Evolutionary conservation across 2,888 invertebrate genomes (phyloP).

Genomic region (Melipona beecheii): DNA sequence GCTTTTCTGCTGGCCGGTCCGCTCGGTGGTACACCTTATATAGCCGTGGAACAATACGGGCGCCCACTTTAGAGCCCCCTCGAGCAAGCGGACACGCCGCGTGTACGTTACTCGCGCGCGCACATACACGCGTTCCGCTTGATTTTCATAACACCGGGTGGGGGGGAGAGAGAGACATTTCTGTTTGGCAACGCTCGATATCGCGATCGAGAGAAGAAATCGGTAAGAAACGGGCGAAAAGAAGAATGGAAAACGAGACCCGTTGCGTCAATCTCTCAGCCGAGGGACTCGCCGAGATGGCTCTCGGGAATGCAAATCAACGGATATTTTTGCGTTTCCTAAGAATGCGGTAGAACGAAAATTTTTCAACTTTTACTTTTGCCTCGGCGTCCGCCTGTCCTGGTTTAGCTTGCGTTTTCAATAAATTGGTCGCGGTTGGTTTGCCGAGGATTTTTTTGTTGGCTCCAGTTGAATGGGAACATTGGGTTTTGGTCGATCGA

Average conservation of each 20-base stretch:
- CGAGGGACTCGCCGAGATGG: background rate
- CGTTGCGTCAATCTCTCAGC: slow-evolving; percentile 54
- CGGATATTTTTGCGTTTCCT: too few relatives aligned
- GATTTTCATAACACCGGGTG: slow-evolving; percentile 66
- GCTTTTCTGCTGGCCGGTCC: slow-evolving; percentile 64
- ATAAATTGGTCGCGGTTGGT: background rate
- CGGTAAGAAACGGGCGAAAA: slow-evolving; percentile 23
- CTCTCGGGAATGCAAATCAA: too few relatives aligned
- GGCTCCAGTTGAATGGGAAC: background rate
- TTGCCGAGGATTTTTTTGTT: too few relatives aligned
- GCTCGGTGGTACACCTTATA: slow-evolving; percentile 72
- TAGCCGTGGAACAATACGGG: slow-evolving; percentile 73
- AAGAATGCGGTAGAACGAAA: too few relatives aligned
- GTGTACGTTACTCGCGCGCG: slow-evolving; percentile 45
- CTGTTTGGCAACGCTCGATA: slow-evolving; percentile 50
- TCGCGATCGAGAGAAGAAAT: slow-evolving; percentile 33
- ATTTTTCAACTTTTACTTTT: too few relatives aligned
- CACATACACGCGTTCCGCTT: slow-evolving; percentile 55
- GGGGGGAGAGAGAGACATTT: slow-evolving; percentile 40
- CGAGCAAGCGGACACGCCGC: slow-evolving; percentile 35
- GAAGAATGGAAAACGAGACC: slow-evolving; percentile 45
- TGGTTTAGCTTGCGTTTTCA: background rate
- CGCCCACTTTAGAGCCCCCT: slow-evolving; percentile 41
- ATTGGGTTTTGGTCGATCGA: background rate
- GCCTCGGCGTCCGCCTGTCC: background rate